Evolutionary conservation across 2,888 invertebrate genomes (phyloP), one percentile per base, ranked within the genome.

Genomic region (Lepidochrysops patricia): DNA sequence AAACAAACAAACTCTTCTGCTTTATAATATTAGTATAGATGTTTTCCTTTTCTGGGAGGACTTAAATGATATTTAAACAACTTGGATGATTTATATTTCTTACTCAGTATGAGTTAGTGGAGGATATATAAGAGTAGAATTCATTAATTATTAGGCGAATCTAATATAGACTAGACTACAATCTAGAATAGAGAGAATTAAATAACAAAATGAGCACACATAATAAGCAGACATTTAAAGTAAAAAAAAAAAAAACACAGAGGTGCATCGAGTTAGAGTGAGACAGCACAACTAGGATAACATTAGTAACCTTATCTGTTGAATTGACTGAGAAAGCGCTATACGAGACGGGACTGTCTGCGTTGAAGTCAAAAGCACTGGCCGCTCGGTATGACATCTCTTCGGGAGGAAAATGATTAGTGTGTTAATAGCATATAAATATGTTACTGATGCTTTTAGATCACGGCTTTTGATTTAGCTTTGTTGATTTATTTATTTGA

Each of bases 291-390:
- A 43, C 12, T 23, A 43, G 19, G 23, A 60, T 12, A 58, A 60
- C 73, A 81, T 88, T 87, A 87, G 84, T 86, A 82, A 89, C 89
- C 89, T 89, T 89, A 64, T 87, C 86, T 68, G 87, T 87, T 4
- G 82, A 77, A 76, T 85, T 80, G 78, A 87, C 83, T 59, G 89
- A 88, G 75, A 77, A 85, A 67, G 85, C 85, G 76, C 87, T 88
- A 80, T 80, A 85, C 58, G 87, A 84, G 63, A 86, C 80, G 4
- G 84, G 82, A 62, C 82, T 81, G 72, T 85, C 84, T 5, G 74
- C 80, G 32, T 77, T 77, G 74, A 90, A 90, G 78, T 89, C 89
- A 76, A 90, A 90, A 7, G 89, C 90, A 69, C 89, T 88, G 60
- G 88, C 73, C 52, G 89, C 89, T 60, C 89, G 88, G 66, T 79